A percentile compares a stretch with the other conserved stretches of the same genome.
Evolutionary conservation across 2,888 invertebrate genomes (phyloP).

Genomic region (Drosophila melanosoma): DNA sequence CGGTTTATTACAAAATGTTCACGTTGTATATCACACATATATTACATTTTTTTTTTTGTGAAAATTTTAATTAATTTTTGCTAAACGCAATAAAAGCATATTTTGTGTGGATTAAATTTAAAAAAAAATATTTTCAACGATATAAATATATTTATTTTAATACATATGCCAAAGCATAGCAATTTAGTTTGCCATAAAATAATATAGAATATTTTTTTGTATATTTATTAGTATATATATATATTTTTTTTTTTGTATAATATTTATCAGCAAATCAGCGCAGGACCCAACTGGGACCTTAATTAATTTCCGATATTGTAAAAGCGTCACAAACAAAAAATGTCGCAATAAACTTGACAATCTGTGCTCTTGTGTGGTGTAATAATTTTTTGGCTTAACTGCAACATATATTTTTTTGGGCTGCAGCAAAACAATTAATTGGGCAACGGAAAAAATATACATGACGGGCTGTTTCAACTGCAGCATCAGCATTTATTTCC

Average conservation of each 20-base stretch:
- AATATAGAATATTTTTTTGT: background rate
- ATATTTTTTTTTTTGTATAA: background rate
- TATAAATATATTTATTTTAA: background rate
- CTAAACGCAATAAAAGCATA: background rate
- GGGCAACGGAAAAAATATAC: slow-evolving; percentile 2
- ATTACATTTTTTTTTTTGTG: background rate
- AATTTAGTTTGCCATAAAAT: background rate
- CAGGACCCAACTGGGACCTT: slow-evolving; percentile 35
- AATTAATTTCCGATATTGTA: slow-evolving; percentile 65
- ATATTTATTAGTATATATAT: background rate
- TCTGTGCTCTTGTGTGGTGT: slow-evolving; percentile 32
- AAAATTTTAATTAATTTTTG: background rate
- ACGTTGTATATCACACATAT: background rate
- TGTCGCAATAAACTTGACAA: slow-evolving; percentile 43
- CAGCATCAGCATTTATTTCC: slow-evolving; percentile 73
- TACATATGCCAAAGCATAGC: background rate
- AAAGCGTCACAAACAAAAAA: slow-evolving; percentile 8
- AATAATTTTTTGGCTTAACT: slow-evolving; percentile 63
- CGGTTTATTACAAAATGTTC: background rate
- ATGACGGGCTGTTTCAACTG: slow-evolving; percentile 24
- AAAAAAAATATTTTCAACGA: background rate
- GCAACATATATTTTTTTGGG: slow-evolving; percentile 56
- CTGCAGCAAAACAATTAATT: slow-evolving; percentile 29
- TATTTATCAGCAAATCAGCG: background rate
- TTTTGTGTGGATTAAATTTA: background rate